Evolutionary conservation across 2,888 invertebrate species (phyloP), one percentile per base, ranked within the genome.

Genomic region (Volucella inanis): DNA sequence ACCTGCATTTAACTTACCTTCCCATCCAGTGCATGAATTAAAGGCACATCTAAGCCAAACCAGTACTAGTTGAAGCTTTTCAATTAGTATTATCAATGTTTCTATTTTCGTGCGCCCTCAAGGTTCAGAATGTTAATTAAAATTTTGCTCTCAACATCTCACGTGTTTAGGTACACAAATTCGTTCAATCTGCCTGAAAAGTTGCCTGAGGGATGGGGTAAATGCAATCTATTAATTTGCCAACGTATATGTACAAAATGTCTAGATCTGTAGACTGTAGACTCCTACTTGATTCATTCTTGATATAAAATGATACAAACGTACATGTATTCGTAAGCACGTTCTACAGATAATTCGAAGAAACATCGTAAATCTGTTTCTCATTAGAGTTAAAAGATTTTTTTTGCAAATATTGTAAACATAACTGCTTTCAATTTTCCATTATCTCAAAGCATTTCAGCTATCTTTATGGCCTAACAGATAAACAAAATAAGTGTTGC

Each of bases 61-160:
- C 43, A 45, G 61, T 10, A 59, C 45, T 18, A 39, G 65, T 70
- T 22, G n/a, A 65, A 47, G 41, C 65, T 67, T 61, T 71, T 65
- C 59, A 61, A 77, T 71, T 71, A 71, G 54, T 47, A 61, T 47
- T 45, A 54, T 45, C 74, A 74, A 68, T 78, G 39, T 68, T 74
- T 62, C 49, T 62, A 78, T 55, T 62, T 45, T 47, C 43, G 18
- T 45, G 31, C 67, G 67, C 68, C 72, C 72, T 62, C 62, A 45
- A 68, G 62, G 61, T 39, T 10, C 62, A 12, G 64, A 78, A 78
- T 74, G 78, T 78, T 83, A 83, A 83, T 83, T 83, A 83, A 78
- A 83, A 74, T 78, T 72, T 68, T 78, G 57, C 50, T 38, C 67
- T 74, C 83, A 55, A 74, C 83, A 74, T 57, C 62, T 78, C 78